Conservation (phyloP, 2,113 vertebrate species). For the Stegastes partitus region DNA sequence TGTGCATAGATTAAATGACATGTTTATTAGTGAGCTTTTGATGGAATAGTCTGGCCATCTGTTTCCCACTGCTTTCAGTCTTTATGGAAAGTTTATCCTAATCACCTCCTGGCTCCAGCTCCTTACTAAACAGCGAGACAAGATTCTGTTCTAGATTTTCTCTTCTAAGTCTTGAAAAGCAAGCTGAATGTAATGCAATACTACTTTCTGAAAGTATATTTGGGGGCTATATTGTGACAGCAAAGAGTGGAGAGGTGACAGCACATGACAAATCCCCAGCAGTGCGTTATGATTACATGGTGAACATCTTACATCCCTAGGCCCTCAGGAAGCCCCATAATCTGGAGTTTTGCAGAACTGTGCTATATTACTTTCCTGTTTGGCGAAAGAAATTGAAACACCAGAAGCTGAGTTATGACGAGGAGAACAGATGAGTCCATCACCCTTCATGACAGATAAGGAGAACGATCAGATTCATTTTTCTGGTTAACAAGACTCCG, state of each 20-base stretch:
- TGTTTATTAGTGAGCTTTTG: not conserved
- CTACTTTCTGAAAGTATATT: not conserved
- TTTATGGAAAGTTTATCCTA: conserved; percentile 7
- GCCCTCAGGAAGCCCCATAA: not conserved
- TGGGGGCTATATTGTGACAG: not conserved
- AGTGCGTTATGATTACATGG: not conserved
- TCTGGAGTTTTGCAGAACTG: not conserved
- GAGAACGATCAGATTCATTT: not conserved
- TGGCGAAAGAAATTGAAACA: not conserved
- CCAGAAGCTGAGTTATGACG: not conserved
- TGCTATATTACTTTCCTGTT: not conserved
- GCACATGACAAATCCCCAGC: not conserved
- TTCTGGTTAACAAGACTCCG: not conserved
- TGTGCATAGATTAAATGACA: not conserved
- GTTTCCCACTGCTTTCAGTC: not conserved
- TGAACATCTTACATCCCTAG: too few relatives aligned
- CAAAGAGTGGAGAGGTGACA: not conserved
- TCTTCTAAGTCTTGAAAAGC: not conserved
- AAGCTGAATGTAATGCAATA: not conserved
- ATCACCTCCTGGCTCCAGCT: not conserved
- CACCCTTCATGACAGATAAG: not conserved
- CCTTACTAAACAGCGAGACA: not conserved
- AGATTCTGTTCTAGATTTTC: not conserved
- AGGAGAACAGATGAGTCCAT: not conserved
- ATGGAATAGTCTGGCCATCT: not conserved